These are phyloP conservation scores for Eudorcas thomsonii DNA, from an alignment of 2,113 vertebrate species.

Conservation along the genomic window DNA sequence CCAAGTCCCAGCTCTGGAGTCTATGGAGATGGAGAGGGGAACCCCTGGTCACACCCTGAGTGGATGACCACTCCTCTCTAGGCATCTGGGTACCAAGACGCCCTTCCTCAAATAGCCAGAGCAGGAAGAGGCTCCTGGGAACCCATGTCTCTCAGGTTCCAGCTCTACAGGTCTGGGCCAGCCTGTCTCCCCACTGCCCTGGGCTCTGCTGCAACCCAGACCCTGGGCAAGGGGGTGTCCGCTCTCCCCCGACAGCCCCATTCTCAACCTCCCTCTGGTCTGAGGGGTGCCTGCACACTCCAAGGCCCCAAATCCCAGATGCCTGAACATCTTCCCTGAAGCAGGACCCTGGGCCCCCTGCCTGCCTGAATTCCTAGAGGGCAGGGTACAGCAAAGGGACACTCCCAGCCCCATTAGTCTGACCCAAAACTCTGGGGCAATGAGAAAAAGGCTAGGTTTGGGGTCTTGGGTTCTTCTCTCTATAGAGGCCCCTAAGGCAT, in stretches of 20 bases:
- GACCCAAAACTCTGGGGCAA: background rate
- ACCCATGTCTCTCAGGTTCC: background rate
- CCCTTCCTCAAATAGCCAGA: background rate
- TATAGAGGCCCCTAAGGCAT: background rate
- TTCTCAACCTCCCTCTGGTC: background rate
- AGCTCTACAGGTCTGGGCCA: background rate
- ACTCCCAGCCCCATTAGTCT: background rate
- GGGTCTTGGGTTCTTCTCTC: background rate
- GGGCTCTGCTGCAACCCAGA: background rate
- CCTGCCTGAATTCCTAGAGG: background rate
- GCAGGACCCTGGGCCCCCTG: background rate
- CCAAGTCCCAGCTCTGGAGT: background rate
- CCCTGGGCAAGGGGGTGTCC: rapidly evolving
- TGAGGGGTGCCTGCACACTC: background rate
- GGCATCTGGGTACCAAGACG: background rate
- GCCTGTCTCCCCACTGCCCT: background rate
- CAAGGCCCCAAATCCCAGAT: background rate
- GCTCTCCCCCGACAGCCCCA: background rate
- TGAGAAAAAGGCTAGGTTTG: background rate
- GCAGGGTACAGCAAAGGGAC: background rate
- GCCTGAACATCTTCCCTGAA: background rate
- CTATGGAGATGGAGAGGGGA: background rate
- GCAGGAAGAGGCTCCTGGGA: background rate
- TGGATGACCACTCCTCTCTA: background rate
- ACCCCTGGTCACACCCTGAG: background rate